Percentiles rank a stretch among this genome's conserved stretches.
Evolutionary conservation across 2,797 vertebrate species (phyloP).

Genomic region (Sternotherus odoratus): DNA sequence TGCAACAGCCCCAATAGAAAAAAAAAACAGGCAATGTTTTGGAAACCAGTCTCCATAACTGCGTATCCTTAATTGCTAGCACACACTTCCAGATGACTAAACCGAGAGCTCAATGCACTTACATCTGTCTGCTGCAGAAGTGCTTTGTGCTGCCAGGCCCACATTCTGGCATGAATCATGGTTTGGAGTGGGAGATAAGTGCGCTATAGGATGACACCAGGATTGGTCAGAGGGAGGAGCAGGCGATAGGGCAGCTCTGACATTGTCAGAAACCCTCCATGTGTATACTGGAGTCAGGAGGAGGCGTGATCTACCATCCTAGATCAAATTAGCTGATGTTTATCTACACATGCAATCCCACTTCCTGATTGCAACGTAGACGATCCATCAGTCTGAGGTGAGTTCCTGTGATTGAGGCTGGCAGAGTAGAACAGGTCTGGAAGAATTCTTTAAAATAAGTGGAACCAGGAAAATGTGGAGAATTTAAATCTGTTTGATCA

Average conservation of each 20-base stretch:
- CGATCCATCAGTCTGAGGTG: accelerated
- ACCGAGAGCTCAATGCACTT: neutral
- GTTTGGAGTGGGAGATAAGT: neutral
- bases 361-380: neutral
- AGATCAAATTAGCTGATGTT: neutral
- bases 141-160: neutral
- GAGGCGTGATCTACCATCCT: neutral
- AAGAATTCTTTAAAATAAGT: neutral
- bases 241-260: neutral
- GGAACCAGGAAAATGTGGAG: neutral
- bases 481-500: neutral
- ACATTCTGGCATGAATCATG: accelerated
- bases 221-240: neutral
- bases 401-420: neutral
- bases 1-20: neutral
- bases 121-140: neutral
- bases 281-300: too few species aligned
- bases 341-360: neutral
- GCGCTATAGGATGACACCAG: accelerated
- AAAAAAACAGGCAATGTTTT: neutral
- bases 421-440: neutral
- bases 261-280: neutral
- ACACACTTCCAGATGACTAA: neutral
- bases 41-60: neutral
- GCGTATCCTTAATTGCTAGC: accelerated